A percentile compares a stretch with the other conserved stretches of the same genome.
Conservation (phyloP, 1,140 invertebrate genomes). For the Eurosta solidaginis region DNA sequence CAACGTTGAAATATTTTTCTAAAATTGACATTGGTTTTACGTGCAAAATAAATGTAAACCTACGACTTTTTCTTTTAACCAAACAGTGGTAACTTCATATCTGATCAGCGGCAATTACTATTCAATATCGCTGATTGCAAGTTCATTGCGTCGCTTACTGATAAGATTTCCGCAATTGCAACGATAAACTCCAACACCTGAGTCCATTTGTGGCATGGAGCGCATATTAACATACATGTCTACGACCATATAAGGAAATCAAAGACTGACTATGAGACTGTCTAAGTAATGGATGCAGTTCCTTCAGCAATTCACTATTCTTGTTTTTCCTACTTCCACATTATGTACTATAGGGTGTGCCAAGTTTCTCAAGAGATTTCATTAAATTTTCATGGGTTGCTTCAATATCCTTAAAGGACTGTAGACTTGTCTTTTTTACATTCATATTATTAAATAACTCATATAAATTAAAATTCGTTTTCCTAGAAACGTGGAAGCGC, state of each 20-base stretch:
- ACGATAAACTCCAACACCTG: conserved; percentile 12
- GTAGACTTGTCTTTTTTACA: too few relatives aligned
- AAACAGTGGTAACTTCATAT: conserved; percentile 21
- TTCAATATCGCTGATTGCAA: conserved; percentile 27
- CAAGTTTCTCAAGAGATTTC: too few relatives aligned
- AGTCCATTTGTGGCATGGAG: not conserved
- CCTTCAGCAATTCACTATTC: too few relatives aligned
- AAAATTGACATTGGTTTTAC: not conserved
- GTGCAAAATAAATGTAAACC: not conserved
- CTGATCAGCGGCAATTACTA: conserved; percentile 23
- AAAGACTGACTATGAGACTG: not conserved
- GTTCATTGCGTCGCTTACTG: conserved; percentile 26
- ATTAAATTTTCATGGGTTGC: too few relatives aligned
- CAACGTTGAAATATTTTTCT: not conserved
- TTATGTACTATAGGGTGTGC: too few relatives aligned
- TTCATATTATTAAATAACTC: too few relatives aligned
- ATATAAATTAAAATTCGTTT: too few relatives aligned
- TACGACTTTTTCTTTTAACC: not conserved
- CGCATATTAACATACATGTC: too few relatives aligned
- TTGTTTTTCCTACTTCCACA: too few relatives aligned
- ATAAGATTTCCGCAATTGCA: conserved; percentile 25
- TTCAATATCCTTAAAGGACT: too few relatives aligned
- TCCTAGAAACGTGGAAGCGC: too few relatives aligned
- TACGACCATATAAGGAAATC: not conserved
- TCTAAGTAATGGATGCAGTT: too few relatives aligned